Evolutionary conservation across 2,888 invertebrate species (phyloP), one percentile per base, ranked within the genome.

Genomic region (Steinernema hermaphroditum): DNA sequence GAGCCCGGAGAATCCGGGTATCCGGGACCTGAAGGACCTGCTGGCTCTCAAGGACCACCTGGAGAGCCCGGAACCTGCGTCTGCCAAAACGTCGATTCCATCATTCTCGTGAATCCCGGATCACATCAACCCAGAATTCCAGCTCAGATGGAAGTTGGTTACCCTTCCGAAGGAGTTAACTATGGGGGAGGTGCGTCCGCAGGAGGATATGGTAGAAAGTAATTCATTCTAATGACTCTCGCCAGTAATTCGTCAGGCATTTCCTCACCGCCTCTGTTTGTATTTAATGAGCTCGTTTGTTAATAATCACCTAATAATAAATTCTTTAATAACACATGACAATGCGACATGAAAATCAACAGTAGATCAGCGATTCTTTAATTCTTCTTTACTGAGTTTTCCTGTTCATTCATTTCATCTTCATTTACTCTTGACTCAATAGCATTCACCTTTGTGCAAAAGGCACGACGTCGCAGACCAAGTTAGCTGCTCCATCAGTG

Each of bases 11-110:
- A 85, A 70, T 74, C 82, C 34, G 86, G 86, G 16, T 86, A 80
- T 69, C 81, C 81, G 19, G 84, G 84, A 75, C 82, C 83, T 9
- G 84, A 84, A 75, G 84, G 85, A 72, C 80, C 84, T 6, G 77
- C 80, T 75, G 86, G 86, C 29, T 80, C 76, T 19, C 80, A 77
- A 29, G 83, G 83, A 68, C 83, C 83, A 57, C 83, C 81, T 6
- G 81, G 81, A 12, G 79, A 81, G 54, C 84, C 84, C 0, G 84
- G 84, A 27, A 83, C 83, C 2, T 86, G 86, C 71, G 84, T 86
- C 19, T 86, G 86, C 74, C 83, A 85, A 76, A 86, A 86, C 72
- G 85, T 86, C 70, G 86, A 86, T 74, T 80, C 81, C 12, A 83
- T 86, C 46, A 81, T 86, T 27, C 78, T 86, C 46, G 83, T 85